phyloP scores from a whole-genome alignment of 1,140 invertebrate species.

The Drosophila auraria region DNA sequence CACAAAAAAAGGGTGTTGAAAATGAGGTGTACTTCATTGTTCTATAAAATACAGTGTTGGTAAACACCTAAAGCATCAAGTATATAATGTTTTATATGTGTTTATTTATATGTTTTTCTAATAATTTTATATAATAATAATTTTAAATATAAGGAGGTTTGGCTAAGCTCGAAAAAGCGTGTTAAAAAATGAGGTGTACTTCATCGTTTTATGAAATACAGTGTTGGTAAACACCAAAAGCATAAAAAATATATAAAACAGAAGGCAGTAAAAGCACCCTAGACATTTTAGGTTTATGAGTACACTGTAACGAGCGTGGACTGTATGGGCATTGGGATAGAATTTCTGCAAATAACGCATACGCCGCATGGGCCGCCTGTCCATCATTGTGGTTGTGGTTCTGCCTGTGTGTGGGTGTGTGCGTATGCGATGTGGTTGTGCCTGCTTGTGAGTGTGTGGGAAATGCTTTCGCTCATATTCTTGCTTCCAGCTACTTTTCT shows the following conservation, averaged over 20 bases:
- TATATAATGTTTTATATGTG: no score
- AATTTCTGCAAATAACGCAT: conserved; percentile 33
- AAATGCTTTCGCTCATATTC: conserved; percentile 8
- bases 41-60: no score
- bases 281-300: neutral
- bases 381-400: conserved; percentile 3
- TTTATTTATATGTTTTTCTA: no score
- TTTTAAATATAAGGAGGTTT: no score
- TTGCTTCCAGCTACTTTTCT: conserved; percentile 36
- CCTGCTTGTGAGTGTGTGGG: neutral
- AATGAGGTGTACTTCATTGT: no score
- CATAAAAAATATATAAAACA: no score
- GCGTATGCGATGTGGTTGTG: neutral
- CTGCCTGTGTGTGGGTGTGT: neutral
- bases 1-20: no score
- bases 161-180: no score
- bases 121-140: no score
- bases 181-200: no score
- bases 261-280: neutral
- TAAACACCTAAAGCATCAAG: no score
- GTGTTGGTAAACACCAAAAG: neutral
- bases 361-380: conserved; percentile 37
- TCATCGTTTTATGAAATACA: no score
- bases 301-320: neutral
- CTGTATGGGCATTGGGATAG: conserved; percentile 9